Evolutionary conservation across 2,113 vertebrate genomes (phyloP), one percentile per base, ranked within the genome.

Genomic region (Pyxicephalus adspersus): DNA sequence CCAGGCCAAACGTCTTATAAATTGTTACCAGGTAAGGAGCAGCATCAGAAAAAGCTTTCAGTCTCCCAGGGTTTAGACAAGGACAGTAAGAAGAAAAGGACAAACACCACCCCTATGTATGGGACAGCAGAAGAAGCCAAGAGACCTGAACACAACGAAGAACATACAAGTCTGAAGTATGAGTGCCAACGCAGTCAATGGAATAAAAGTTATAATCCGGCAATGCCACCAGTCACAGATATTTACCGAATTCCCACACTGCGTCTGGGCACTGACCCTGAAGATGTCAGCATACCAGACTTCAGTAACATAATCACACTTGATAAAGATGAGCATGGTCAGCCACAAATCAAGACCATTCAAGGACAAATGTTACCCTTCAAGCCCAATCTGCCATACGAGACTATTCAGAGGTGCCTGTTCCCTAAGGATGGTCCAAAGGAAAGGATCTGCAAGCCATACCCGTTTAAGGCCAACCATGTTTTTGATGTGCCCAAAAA

Each of bases 311-410:
- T 83, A 23, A 23, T 89, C 1, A 0, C 83, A 2, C 80, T 89
- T 26, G 55, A 0, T 13, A 31, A 31, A 0, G 55, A 84, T 0
- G 0, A 19, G 3, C 25, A 13, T 0, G 84, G 85, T 0, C 61
- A 76, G 0, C 52, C 34, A 0, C 4, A 1, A 23, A 83, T 92
- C 55, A 4, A 19, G 15, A 83, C 86, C 0, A 76, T 31, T 18
- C 22, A 70, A 0, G 57, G 76, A n/a, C 68, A 54, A 5, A 6
- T 9, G 57, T 22, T 87, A 25, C 22, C 16, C 5, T 29, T 72
- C 0, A n/a, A 88, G 65, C 90, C 88, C 0, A 66, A 1, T 15
- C 84, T 92, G 54, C 87, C 91, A 26, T 81, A 85, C 0, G 45
- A 89, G 2, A 70, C 85, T 25, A 58, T 91, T 0, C 0, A 81